A percentile compares a stretch with the other conserved stretches of the same genome.
Conservation (phyloP, 1,140 invertebrate genomes). For the Hylaeus volcanicus region DNA sequence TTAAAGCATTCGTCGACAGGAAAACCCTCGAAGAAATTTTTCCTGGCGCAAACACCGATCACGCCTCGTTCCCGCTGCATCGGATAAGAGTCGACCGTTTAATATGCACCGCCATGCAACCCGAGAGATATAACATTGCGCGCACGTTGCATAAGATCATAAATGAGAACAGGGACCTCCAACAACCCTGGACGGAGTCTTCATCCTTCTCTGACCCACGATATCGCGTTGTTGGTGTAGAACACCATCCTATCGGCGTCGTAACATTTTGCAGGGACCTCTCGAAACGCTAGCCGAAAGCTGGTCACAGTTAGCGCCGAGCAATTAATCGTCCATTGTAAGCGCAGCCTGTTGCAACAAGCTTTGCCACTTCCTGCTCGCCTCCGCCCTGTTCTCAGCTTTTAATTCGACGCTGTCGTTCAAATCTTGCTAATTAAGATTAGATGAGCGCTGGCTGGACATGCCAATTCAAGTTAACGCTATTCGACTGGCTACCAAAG, state of each 20-base stretch:
- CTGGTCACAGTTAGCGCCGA: constrained; percentile 10
- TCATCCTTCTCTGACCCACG: constrained; percentile 69
- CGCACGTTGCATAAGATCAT: constrained; percentile 75
- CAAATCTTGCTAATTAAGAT: not conserved
- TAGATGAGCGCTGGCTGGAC: not conserved
- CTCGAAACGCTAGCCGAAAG: not conserved
- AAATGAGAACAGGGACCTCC: constrained; percentile 70
- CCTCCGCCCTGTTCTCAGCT: too few relatives aligned
- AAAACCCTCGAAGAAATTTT: constrained; percentile 5
- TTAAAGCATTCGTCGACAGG: not conserved
- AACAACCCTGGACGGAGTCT: constrained; percentile 66
- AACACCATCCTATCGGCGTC: not conserved
- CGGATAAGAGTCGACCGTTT: constrained; percentile 68
- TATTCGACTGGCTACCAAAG: too few relatives aligned
- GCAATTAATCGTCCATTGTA: constrained; percentile 41
- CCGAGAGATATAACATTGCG: constrained; percentile 71
- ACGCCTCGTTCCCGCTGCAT: constrained; percentile 48
- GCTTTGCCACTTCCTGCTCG: not conserved
- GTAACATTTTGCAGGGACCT: not conserved
- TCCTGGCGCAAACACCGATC: constrained; percentile 57
- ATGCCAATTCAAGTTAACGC: too few relatives aligned
- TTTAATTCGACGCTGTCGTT: not conserved
- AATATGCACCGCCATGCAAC: constrained; percentile 68
- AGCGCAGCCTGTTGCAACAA: constrained; percentile 21
- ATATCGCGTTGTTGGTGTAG: not conserved